Evolutionary conservation across 2,888 invertebrate genomes (phyloP).

Genomic region (Choristoneura rosaceana): DNA sequence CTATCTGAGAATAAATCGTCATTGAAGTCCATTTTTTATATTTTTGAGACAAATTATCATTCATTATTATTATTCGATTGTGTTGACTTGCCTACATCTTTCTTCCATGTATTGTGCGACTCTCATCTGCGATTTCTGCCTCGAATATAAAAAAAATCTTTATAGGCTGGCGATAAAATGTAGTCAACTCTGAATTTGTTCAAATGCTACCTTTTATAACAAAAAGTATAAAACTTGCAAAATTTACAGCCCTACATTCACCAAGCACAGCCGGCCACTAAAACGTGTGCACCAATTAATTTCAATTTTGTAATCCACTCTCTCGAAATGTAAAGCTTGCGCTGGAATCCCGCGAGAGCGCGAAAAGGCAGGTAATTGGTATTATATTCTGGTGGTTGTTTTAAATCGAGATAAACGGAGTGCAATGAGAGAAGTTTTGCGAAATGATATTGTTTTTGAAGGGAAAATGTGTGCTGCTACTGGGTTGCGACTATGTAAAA

Average conservation of each 20-base stretch:
- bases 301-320: not conserved
- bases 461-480: no score
- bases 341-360: not conserved
- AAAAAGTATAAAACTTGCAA: not conserved
- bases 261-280: not conserved
- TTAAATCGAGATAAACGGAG: not conserved
- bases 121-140: no score
- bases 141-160: no score
- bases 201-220: not conserved
- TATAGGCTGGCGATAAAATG: no score
- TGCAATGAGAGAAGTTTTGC: not conserved
- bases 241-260: not conserved
- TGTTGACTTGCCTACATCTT: no score
- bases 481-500: no score
- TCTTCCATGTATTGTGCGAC: no score
- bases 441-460: not conserved
- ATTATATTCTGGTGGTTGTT: not conserved
- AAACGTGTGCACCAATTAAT: slow-evolving; percentile 1
- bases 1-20: no score
- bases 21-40: no score
- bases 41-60: no score
- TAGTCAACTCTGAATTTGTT: no score
- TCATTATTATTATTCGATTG: no score
- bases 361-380: not conserved
- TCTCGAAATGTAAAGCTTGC: not conserved